Base-by-base conservation (phyloP, 2,113 vertebrate species). In the Onychorhynchus coronatus region DNA sequence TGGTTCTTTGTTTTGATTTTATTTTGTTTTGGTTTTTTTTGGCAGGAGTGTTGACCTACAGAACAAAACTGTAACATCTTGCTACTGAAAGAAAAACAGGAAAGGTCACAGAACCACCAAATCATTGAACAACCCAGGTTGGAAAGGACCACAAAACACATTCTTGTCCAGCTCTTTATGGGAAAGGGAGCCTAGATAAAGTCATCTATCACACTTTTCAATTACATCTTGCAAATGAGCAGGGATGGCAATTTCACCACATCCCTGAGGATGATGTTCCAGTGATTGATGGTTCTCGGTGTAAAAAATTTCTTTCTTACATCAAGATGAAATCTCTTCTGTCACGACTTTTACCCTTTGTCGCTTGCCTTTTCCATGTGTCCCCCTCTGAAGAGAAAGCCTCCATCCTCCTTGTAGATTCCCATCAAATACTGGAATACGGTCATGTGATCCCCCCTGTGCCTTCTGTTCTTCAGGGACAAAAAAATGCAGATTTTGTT, bases 261-360 rank as follows among this genome's bases (percentile, higher is more conserved):
- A 3, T 10, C 15, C 14, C 8, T 42, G 14, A 27, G 27, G 16
- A n/a, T 24, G 3, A 47, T 18, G 4, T 42, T 82, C 2, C 42
- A 31, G 22, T 56, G 46, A 42, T 4, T 56, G 27, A n/a, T 15
- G 4, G 6, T 27, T 68, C 17, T 62, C 20, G 47, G 17, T 11
- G 5, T 49, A 49, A 71, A 88, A 86, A 27, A 23, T 2, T 8
- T 71, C 4, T 59, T 65, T 33, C 19, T 56, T 56, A 30, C 3
- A 37, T 67, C 22, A n/a, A 30, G 20, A 23, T 10, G 14, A 58
- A 58, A 47, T 79, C 30, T 37, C 6, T 35, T 10, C 16, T 0
- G 0, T 2, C 37, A 17, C 17, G 58, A 30, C 6, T 30, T 52
- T 4, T 0, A 56, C 12, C 4, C 3, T 42, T 73, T 86, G 8